Conservation (phyloP, 92 coral and sea anemone genomes). For the Virgularia gustaviana region DNA sequence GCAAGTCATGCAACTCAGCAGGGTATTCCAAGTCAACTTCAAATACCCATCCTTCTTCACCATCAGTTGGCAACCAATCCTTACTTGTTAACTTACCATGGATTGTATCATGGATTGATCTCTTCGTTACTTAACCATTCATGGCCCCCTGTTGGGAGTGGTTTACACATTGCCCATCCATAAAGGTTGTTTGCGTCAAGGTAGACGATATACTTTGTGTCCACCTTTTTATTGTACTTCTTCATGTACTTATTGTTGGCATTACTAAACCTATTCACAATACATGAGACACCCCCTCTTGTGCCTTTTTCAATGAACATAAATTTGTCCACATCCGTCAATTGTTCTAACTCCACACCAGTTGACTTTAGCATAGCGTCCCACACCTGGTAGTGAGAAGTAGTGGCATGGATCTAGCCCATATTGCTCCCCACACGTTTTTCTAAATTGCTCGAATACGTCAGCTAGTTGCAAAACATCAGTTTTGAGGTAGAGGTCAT, state of each 20-base stretch:
- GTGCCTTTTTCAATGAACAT: slow-evolving; percentile 6
- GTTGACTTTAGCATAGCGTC: slow-evolving; percentile 28
- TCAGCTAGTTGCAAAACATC: slow-evolving; percentile 14
- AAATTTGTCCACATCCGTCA: slow-evolving; percentile 1
- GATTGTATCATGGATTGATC: background rate
- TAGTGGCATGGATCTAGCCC: background rate
- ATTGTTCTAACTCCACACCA: background rate
- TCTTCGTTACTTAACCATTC: background rate
- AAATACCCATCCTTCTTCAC: background rate
- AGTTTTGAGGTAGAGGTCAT: slow-evolving; percentile 20
- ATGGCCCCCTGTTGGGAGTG: background rate
- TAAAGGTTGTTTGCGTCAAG: slow-evolving; percentile 29
- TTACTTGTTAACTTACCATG: too few species aligned
- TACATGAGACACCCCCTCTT: background rate
- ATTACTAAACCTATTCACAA: background rate
- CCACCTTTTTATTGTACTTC: background rate
- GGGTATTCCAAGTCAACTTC: slow-evolving; percentile 15
- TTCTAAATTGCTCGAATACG: slow-evolving; percentile 19
- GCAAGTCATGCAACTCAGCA: background rate
- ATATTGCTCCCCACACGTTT: background rate
- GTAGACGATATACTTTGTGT: slow-evolving; percentile 19
- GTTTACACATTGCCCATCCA: slow-evolving; percentile 7
- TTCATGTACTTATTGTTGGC: slow-evolving; percentile 30
- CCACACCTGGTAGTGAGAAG: slow-evolving; percentile 1
- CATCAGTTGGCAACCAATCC: background rate